Conservation (phyloP, 2,888 invertebrate genomes). For the Strigamia crassipes region DNA sequence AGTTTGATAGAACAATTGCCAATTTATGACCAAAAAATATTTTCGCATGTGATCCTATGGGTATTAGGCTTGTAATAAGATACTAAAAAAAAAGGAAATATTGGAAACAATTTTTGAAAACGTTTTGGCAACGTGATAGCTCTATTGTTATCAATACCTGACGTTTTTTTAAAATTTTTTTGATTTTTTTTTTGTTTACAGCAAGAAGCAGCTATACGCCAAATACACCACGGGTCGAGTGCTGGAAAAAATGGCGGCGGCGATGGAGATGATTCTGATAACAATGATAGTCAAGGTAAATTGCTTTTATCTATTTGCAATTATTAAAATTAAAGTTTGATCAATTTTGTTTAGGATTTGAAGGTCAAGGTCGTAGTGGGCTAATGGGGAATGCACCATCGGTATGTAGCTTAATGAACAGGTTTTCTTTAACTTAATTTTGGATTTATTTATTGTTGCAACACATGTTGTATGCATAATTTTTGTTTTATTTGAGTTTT, state of each 20-base stretch:
- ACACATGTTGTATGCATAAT: not conserved
- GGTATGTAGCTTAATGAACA: conserved; percentile 1
- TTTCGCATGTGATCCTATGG: no score
- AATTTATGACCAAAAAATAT: no score
- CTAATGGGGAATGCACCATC: conserved; percentile 24
- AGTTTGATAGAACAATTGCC: no score
- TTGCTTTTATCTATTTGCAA: not conserved
- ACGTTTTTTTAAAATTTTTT: not conserved
- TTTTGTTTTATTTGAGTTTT: not conserved
- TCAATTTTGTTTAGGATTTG: conserved; percentile 24
- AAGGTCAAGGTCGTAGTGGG: conserved; percentile 18
- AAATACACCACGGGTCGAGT: conserved; percentile 38
- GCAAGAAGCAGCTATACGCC: conserved; percentile 50
- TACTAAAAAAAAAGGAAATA: no score
- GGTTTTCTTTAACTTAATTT: not conserved
- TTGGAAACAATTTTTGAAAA: no score
- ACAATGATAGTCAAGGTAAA: not conserved
- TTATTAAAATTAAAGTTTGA: not conserved
- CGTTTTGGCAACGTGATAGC: not conserved
- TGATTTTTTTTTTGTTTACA: conserved; percentile 29
- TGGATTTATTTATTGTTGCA: not conserved
- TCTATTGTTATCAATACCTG: not conserved
- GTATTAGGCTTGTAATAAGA: not conserved
- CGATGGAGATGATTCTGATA: conserved; percentile 25
- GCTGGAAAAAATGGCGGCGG: not conserved